Conservation (phyloP, 2,113 vertebrate species). For the Vulpes ferrilata region DNA sequence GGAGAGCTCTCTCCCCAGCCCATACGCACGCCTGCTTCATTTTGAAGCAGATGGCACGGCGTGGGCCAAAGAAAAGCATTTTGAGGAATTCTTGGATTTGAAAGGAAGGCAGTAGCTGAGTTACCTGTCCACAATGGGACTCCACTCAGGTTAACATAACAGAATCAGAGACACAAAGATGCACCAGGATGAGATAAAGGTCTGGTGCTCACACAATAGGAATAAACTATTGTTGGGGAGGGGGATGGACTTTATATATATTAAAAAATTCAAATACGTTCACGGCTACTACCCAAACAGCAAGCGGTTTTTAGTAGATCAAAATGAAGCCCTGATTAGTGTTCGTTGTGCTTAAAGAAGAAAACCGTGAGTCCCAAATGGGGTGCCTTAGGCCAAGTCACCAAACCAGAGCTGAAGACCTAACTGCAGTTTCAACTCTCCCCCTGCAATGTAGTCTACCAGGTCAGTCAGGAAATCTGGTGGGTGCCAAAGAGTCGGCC, state of each 20-base stretch:
- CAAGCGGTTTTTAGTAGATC: not conserved
- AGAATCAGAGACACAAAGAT: slow-evolving; percentile 50
- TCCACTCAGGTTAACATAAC: not conserved
- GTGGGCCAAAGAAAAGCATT: slow-evolving; percentile 40
- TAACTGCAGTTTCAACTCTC: not conserved
- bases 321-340: slow-evolving; percentile 32
- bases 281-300: not conserved
- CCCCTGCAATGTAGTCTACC: not conserved
- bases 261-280: slow-evolving; percentile 29
- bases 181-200: not conserved
- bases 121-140: not conserved
- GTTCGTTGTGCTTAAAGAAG: not conserved
- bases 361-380: not conserved
- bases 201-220: not conserved
- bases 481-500: not conserved
- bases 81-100: slow-evolving; percentile 21
- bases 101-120: not conserved
- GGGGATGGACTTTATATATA: not conserved
- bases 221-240: not conserved
- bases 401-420: not conserved
- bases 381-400: not conserved
- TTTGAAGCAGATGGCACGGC: slow-evolving; percentile 10
- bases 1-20: not conserved
- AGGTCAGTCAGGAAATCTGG: not conserved
- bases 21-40: not conserved